These are phyloP conservation scores for Fistularia commersonii DNA, from an alignment of 2,797 vertebrate genomes.

Conservation along the genomic window DNA sequence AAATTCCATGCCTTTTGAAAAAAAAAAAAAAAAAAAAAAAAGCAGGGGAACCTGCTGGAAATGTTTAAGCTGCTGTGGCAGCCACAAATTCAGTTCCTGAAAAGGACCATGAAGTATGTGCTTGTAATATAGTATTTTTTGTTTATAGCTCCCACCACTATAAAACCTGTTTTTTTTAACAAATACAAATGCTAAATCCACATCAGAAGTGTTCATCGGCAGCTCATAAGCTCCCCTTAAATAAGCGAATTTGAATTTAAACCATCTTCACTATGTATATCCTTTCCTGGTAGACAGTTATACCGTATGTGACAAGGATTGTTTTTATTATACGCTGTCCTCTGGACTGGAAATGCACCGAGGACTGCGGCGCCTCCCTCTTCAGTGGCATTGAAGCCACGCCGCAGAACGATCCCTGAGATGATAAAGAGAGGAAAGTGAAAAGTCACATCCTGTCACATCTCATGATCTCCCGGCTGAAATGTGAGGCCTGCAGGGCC, in stretches of 20 bases:
- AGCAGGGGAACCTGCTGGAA: too few species aligned
- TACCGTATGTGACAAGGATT: slow-evolving; percentile 26
- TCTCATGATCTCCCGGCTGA: slow-evolving; percentile 69
- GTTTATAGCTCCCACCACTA: too few species aligned
- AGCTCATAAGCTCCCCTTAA: background rate
- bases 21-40: too few species aligned
- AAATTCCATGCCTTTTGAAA: too few species aligned
- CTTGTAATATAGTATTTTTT: too few species aligned
- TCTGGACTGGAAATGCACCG: slow-evolving; percentile 27
- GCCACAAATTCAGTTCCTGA: too few species aligned
- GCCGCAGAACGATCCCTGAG: slow-evolving; percentile 63
- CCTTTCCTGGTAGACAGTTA: slow-evolving; percentile 14
- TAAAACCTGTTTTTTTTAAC: too few species aligned
- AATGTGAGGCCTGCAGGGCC: slow-evolving; percentile 69
- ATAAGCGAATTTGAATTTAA: slow-evolving; percentile 1
- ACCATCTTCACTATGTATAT: slow-evolving; percentile 1
- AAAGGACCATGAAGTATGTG: too few species aligned
- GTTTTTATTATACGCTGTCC: slow-evolving; percentile 24
- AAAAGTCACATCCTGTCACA: slow-evolving; percentile 74
- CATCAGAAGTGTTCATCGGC: too few species aligned
- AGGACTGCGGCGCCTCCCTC: slow-evolving; percentile 38
- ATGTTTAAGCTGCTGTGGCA: too few species aligned
- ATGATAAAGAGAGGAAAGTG: slow-evolving; percentile 75
- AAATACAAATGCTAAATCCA: too few species aligned
- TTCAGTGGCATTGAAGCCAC: slow-evolving; percentile 41